Conservation (phyloP, 2,888 invertebrate species). For the Baccha elongata region DNA sequence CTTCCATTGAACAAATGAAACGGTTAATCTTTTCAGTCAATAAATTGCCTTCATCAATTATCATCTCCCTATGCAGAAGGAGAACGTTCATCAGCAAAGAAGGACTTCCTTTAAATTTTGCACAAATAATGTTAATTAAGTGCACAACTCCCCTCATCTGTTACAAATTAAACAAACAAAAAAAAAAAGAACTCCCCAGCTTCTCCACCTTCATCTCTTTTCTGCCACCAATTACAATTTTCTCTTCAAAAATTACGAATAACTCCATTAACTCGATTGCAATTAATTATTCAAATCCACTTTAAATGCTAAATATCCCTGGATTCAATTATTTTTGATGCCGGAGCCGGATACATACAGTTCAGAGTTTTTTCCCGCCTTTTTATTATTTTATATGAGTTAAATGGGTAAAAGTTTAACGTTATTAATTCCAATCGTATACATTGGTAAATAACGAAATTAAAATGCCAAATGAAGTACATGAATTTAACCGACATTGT, state of each 20-base stretch:
- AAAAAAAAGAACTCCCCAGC: neutral
- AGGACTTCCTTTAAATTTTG: slow-evolving; percentile 21
- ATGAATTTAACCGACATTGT: slow-evolving; percentile 16
- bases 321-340: slow-evolving; percentile 52
- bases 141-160: slow-evolving; percentile 4
- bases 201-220: neutral
- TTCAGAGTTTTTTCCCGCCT: neutral
- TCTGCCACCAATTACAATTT: neutral
- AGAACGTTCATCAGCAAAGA: neutral
- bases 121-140: slow-evolving; percentile 41
- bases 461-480: slow-evolving; percentile 30
- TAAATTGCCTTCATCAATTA: slow-evolving; percentile 5
- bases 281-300: slow-evolving; percentile 47
- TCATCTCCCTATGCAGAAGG: neutral
- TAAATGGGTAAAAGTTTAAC: slow-evolving; percentile 36
- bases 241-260: slow-evolving; percentile 15
- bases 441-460: slow-evolving; percentile 35
- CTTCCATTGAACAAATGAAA: neutral
- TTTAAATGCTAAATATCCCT: slow-evolving; percentile 38
- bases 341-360: slow-evolving; percentile 10
- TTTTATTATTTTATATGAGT: slow-evolving; percentile 20
- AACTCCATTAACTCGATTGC: slow-evolving; percentile 43
- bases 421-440: slow-evolving; percentile 31
- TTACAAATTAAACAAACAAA: slow-evolving; percentile 6
- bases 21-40: neutral